Percentiles rank a stretch among this genome's conserved stretches.
These are phyloP conservation scores for Plectropomus leopardus DNA, from an alignment of 2,113 vertebrate genomes.

Conservation along the genomic window DNA sequence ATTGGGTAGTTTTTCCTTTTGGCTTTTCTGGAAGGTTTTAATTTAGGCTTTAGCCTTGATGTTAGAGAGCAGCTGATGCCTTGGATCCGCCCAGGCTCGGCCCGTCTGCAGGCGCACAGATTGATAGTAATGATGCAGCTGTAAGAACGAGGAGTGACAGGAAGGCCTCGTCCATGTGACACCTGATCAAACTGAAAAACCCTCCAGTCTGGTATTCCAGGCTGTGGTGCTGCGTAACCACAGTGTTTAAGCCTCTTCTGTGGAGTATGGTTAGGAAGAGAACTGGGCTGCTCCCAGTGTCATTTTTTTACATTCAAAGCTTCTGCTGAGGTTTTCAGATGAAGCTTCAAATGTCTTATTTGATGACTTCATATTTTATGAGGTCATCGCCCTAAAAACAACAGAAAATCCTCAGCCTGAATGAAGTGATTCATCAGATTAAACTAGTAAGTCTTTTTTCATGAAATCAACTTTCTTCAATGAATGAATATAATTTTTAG, in stretches of 20 bases:
- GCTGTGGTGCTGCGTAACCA: not conserved
- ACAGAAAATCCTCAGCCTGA: too few relatives aligned
- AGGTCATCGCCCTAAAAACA: too few relatives aligned
- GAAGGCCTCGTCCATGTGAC: not conserved
- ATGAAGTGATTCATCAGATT: too few relatives aligned
- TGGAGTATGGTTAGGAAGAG: not conserved
- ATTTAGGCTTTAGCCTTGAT: conserved; percentile 65
- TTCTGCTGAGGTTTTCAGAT: too few relatives aligned
- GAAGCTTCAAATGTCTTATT: too few relatives aligned
- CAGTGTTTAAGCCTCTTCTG: not conserved
- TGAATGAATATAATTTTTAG: too few relatives aligned
- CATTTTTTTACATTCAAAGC: too few relatives aligned
- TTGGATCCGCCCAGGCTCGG: conserved; percentile 49
- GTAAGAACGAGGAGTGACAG: conserved; percentile 2
- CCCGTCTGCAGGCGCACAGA: conserved; percentile 10
- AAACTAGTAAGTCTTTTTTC: too few relatives aligned
- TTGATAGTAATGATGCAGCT: conserved; percentile 21
- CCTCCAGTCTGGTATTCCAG: not conserved
- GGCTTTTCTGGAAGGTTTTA: conserved; percentile 62
- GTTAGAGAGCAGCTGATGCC: conserved; percentile 41
- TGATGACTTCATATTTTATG: too few relatives aligned
- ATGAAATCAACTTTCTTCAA: too few relatives aligned
- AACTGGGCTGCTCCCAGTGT: too few relatives aligned
- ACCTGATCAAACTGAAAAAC: not conserved
- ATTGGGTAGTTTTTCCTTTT: conserved; percentile 62